Percentiles rank a stretch among this genome's conserved stretches.
Conservation (phyloP, 2,113 vertebrate species). For the Apodemus sylvaticus region DNA sequence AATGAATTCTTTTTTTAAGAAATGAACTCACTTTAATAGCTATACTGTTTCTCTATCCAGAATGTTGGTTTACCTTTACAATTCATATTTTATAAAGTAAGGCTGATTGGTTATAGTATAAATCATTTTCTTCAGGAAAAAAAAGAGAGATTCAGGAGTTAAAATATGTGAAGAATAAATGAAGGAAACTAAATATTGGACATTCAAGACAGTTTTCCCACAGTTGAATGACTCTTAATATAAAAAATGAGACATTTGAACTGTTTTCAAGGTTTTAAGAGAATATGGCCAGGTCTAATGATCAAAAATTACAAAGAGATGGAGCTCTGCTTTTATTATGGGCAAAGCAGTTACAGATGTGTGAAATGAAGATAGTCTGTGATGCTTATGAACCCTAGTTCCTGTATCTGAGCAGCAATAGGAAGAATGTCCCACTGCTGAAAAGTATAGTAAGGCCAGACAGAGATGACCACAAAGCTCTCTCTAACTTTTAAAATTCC, state of each 20-base stretch:
- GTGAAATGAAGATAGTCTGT: constrained; percentile 31
- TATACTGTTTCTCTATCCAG: background rate
- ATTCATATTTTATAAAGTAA: background rate
- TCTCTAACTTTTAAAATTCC: background rate
- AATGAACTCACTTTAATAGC: background rate
- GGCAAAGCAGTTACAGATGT: constrained; percentile 20
- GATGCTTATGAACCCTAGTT: background rate
- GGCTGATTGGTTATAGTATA: background rate
- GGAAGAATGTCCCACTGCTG: background rate
- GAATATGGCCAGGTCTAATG: background rate
- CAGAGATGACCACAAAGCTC: background rate
- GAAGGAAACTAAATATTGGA: background rate
- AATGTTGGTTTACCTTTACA: background rate
- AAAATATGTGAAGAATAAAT: background rate
- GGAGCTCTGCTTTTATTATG: background rate
- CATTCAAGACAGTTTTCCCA: background rate
- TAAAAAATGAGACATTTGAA: constrained; percentile 24
- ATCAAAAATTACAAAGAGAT: background rate
- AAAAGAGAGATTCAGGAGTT: background rate
- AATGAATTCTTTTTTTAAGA: background rate
- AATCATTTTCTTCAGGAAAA: background rate
- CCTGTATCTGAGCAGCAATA: background rate
- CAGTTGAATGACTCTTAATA: constrained; percentile 1
- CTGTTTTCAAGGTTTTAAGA: background rate
- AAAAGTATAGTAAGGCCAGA: background rate